Conservation (phyloP, 2,888 invertebrate genomes). For the Amorpha juglandis region DNA sequence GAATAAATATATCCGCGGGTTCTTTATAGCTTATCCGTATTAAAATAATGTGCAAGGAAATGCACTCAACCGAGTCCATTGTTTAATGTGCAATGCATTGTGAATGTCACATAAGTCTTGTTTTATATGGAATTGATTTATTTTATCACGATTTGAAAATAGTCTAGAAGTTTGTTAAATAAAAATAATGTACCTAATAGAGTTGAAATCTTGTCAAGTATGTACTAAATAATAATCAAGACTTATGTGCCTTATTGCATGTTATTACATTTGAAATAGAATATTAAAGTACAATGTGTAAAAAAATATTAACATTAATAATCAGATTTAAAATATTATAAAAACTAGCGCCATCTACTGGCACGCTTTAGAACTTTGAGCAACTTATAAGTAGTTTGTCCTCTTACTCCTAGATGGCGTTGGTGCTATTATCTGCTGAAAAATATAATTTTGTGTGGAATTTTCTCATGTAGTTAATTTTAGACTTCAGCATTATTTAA, state of each 20-base stretch:
- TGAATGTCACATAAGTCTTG: conserved; percentile 29
- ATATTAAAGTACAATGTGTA: no score
- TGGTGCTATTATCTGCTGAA: conserved; percentile 34
- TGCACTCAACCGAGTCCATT: conserved; percentile 37
- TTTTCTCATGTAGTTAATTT: conserved; percentile 1
- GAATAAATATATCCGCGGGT: no score
- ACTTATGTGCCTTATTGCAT: no score
- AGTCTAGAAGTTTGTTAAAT: neutral
- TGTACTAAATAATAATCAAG: neutral
- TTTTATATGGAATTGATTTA: conserved; percentile 14
- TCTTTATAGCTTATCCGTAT: conserved; percentile 25
- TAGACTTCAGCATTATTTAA: conserved; percentile 30
- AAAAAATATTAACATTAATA: no score
- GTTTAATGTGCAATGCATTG: conserved; percentile 35
- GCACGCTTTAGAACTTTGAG: conserved; percentile 11
- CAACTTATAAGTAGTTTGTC: conserved; percentile 6
- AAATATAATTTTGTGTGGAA: neutral
- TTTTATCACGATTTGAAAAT: conserved; percentile 17
- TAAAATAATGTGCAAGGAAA: conserved; percentile 39
- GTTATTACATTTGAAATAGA: no score
- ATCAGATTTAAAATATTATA: neutral
- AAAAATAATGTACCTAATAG: neutral
- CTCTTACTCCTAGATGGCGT: conserved; percentile 58
- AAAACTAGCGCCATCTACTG: conserved; percentile 42
- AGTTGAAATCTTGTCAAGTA: no score